Evolutionary conservation across 2,113 vertebrate species (phyloP), one percentile per base, ranked within the genome.

Genomic region (Camelus bactrianus): DNA sequence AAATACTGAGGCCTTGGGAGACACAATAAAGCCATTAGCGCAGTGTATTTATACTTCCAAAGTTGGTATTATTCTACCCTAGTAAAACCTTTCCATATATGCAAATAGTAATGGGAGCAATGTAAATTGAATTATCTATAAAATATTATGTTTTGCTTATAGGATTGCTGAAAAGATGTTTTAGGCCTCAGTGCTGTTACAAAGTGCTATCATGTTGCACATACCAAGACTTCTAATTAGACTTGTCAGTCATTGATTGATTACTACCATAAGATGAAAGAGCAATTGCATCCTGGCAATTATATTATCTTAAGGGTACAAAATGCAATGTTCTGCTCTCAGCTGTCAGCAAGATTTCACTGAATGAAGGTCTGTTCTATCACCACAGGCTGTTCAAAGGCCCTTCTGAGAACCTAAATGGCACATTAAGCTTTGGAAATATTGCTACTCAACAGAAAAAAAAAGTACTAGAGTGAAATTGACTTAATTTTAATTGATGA

Each of bases 171-270:
- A 30, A 22, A 95, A 97, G 92, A 97, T 98, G 97, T 97, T 98
- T 97, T 97, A 97, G 88, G 95, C 95, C 97, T 90, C 58, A 89
- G 96, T 98, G 82, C 96, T 98, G 95, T 95, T 98, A 82, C 93
- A 93, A 97, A 98, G 93, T 93, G 65, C 87, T 98, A 96, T 97
- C 93, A 96, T 94, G 73, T 97, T 97, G 88, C 73, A 98, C 84
- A 95, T 93, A 98, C 93, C 96, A 98, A 98, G 95, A 89, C 92
- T 98, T 97, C 98, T 99, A 98, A 99, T 99, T 99, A 98, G 97
- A 97, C 98, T 97, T 98, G 98, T 98, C 98, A 98, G 95, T 99
- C 94, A 98, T 92, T 98, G 98, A 98, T 98, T 98, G 98, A 99
- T 99, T 97, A 96, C 91, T 91, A 70, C 95, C 89, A 94, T 94